Conservation (phyloP, 2,797 vertebrate species). For the Eupleurogrammus muticus region DNA sequence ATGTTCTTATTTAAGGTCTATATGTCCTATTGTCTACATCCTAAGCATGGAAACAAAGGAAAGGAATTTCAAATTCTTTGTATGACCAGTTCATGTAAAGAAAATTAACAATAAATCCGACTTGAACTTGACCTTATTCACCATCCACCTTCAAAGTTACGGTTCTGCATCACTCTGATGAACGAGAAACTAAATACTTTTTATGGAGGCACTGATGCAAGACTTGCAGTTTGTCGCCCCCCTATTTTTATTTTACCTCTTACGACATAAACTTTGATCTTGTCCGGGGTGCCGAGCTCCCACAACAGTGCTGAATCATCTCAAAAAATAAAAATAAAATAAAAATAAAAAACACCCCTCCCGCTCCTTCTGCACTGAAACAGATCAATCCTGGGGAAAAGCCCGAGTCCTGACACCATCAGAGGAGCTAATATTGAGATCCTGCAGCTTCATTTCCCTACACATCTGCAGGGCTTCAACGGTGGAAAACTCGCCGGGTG, state of each 20-base stretch:
- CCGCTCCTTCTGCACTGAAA: constrained; percentile 5
- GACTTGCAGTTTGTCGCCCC: not conserved
- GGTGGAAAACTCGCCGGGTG: constrained; percentile 30
- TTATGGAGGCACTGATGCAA: not conserved
- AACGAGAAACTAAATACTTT: not conserved
- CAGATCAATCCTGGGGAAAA: constrained; percentile 42
- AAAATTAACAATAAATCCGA: too few relatives aligned
- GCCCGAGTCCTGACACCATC: constrained; percentile 20
- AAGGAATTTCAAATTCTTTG: too few relatives aligned
- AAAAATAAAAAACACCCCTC: too few relatives aligned
- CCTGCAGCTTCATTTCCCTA: constrained; percentile 33
- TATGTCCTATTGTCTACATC: too few relatives aligned
- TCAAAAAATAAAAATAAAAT: too few relatives aligned
- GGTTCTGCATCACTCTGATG: not conserved
- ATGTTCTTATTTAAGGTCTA: too few relatives aligned
- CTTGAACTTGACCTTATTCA: too few relatives aligned
- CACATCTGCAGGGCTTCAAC: constrained; percentile 26
- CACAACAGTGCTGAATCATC: constrained; percentile 40
- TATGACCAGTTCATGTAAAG: too few relatives aligned
- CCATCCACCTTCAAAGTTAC: not conserved
- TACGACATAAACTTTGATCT: constrained; percentile 26
- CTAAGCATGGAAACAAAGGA: too few relatives aligned
- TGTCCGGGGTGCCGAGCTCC: not conserved
- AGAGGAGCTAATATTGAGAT: constrained; percentile 38
- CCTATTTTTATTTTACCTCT: too few relatives aligned